phyloP scores from a whole-genome alignment of 2,888 invertebrate species.

The Cosmopolites sordidus region DNA sequence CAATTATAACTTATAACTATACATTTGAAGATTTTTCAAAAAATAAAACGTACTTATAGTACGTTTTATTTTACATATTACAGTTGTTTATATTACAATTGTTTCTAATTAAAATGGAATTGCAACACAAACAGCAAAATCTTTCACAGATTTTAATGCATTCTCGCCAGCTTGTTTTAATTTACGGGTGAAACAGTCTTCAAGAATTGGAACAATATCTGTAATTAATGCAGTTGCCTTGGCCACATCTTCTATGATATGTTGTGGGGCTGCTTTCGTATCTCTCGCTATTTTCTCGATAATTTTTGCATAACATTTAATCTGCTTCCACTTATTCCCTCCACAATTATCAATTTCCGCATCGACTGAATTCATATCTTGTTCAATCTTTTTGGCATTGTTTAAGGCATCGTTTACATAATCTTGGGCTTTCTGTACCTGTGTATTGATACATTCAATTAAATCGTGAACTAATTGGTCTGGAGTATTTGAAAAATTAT shows the following conservation, averaged over 20 bases:
- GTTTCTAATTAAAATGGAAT: conserved; percentile 1
- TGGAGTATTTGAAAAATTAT: conserved; percentile 16
- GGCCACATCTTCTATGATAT: conserved; percentile 19
- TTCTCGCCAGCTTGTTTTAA: conserved; percentile 14
- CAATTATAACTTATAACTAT: too few species aligned
- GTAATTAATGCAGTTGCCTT: conserved; percentile 15
- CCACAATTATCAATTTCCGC: conserved; percentile 20
- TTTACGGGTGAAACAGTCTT: conserved; percentile 12
- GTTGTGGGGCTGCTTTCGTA: conserved; percentile 12
- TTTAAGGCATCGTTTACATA: conserved; percentile 17
- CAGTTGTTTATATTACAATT: conserved; percentile 16
- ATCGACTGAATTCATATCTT: conserved; percentile 17
- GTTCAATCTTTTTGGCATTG: conserved; percentile 16
- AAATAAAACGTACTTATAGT: too few species aligned
- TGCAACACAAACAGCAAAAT: conserved; percentile 23
- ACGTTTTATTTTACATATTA: too few species aligned
- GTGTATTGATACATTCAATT: conserved; percentile 14
- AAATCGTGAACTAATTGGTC: conserved; percentile 12
- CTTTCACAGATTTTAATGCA: conserved; percentile 15
- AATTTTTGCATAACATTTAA: conserved; percentile 22
- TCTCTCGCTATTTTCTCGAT: conserved; percentile 13
- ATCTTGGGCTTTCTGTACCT: conserved; percentile 16
- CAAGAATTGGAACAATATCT: conserved; percentile 15
- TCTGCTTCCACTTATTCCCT: conserved; percentile 12
- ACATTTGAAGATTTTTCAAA: too few species aligned